Evolutionary conservation across 1,140 invertebrate species (phyloP), one percentile per base, ranked within the genome.

Genomic region (Drosophila ananassae): DNA sequence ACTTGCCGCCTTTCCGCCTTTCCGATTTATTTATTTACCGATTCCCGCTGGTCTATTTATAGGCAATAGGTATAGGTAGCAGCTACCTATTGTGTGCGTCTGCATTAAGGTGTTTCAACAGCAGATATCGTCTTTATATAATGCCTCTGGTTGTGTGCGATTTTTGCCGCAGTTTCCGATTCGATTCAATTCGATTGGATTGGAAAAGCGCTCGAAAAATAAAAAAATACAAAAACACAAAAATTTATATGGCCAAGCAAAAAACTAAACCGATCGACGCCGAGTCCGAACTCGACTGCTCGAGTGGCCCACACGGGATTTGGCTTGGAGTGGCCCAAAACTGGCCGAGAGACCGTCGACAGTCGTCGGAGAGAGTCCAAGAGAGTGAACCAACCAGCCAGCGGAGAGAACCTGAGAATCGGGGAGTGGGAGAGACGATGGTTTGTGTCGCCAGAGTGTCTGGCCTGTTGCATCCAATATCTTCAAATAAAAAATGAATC

Each of bases 371-470:
- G 44, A 59, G 47, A 69, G 53, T 57, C 12, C 12, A 34, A 61
- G 44, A 47, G 22, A 17, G 17, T n/a, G 41, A 12, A 1, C 39
- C 34, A 37, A 63, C 34, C 34, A 37, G 47, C 3, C 57, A 13
- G 28, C 1, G 55, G 44, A 59, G 47, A 75, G 54, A 58, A 50
- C 48, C 25, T 41, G 22, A 22, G 56, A 13, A 1, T 48, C 30
- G 46, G 64, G 48, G 13, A 52, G 46, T 34, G 52, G 37, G 32
- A 28, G 51, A 21, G 52, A 12, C 12, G 52, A 30, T 62, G 62
- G 76, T 60, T 55, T 79, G 83, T 89, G 83, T 89, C 83, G 83
- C 83, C 83, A 89, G 76, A 89, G 66, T 89, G 83, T 89, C 83
- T 89, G 79, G 83, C 79, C 61, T 83, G 83, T 89, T 79, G 85